Evolutionary conservation across 2,888 invertebrate genomes (phyloP), one percentile per base, ranked within the genome.

Genomic region (Pinctada fucata): DNA sequence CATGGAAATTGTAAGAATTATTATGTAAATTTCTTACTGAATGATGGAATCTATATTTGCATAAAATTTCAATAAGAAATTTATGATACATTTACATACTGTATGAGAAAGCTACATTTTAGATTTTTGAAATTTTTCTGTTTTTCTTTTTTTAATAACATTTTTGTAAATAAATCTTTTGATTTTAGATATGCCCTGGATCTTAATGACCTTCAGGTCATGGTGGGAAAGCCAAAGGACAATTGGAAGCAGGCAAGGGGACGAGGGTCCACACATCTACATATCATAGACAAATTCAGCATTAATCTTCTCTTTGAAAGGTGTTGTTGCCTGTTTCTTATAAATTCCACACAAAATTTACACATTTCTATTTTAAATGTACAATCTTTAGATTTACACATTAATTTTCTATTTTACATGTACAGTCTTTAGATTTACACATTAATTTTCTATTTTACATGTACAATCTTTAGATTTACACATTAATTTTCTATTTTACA

Each of bases 211-310:
- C 91, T 94, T 85, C 97, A 98, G 93, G 95, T 98, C 74, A 93
- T 99, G 84, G 96, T 97, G 72, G 97, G 97, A 0, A 95, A 96
- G 91, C 96, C 96, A 58, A 95, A 96, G 83, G 97, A 98, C 91
- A 96, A 97, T 92, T 97, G 97, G 96, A 95, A 96, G 88, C 96
- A 96, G 90, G 97, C 97, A 2, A 96, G 97, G 6, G 75, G 75
- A 3, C 95, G 96, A 91, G 96, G 96, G 64, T 95, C 96, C 10
- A 97, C 97, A 0, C 95, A 95, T 72, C 93, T 97, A 85, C 98
- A 98, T 90, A 95, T 98, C 50, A 93, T 99, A 58, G 97, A 97
- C 90, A 94, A 95, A 88, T 96, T 96, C 92, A 92, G 90, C 76
- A 93, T 93, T 45, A 90, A 90, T 49, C 81, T 93, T 16, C 92